A percentile compares a stretch with the other conserved stretches of the same genome.
Conservation (phyloP, 2,797 vertebrate species). For the Triplophysa bombifrons region DNA sequence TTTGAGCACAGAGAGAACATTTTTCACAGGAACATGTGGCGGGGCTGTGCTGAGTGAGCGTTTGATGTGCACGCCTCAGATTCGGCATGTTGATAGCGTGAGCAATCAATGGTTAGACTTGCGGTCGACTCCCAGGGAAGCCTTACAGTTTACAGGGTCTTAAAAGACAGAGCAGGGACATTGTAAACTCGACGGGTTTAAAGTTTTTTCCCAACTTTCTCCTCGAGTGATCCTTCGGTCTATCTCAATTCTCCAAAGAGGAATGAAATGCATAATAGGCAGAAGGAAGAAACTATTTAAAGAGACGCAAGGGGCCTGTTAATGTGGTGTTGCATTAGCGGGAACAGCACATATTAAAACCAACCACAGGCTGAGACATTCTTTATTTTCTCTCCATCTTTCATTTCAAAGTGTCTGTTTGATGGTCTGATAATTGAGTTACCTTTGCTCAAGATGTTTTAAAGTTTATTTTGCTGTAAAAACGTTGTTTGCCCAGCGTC, state of each 20-base stretch:
- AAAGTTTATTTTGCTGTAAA: constrained; percentile 16
- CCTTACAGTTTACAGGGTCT: constrained; percentile 46
- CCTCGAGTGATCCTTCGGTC: constrained; percentile 43
- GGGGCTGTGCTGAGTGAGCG: constrained; percentile 28
- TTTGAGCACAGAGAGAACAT: constrained; percentile 43
- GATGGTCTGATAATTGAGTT: constrained; percentile 30
- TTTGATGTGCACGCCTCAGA: constrained; percentile 48
- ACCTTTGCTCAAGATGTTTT: constrained; percentile 23
- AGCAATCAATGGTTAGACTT: constrained; percentile 22
- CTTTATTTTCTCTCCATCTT: constrained; percentile 18
- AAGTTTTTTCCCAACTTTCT: constrained; percentile 49
- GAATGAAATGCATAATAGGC: constrained; percentile 48
- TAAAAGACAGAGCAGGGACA: constrained; percentile 54
- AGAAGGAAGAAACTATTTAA: constrained; percentile 43
- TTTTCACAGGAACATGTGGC: constrained; percentile 35
- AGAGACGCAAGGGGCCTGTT: constrained; percentile 37
- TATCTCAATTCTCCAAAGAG: constrained; percentile 52
- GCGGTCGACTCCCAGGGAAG: constrained; percentile 22
- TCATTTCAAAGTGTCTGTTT: constrained; percentile 22
- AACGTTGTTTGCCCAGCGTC: constrained; percentile 38
- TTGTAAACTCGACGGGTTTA: constrained; percentile 37
- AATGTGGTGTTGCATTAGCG: constrained; percentile 41
- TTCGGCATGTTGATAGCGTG: constrained; percentile 35
- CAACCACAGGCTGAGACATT: constrained; percentile 21
- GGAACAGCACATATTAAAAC: constrained; percentile 34